These are phyloP conservation scores for Eugnorisma glareosa DNA, from an alignment of 2,888 invertebrate genomes.

Conservation along the genomic window DNA sequence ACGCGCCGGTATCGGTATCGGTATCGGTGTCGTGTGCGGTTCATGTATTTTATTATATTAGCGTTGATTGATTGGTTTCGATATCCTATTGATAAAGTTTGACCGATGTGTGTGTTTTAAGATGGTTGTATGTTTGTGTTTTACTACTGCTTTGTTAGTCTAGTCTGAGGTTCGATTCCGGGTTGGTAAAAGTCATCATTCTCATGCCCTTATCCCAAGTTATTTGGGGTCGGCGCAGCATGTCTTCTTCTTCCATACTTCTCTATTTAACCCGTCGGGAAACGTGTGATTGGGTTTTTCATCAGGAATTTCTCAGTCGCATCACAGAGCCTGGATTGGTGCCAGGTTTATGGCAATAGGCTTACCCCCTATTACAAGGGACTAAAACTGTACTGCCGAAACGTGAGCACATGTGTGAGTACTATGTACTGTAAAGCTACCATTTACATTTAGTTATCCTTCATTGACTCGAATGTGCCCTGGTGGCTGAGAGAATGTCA, in stretches of 20 bases:
- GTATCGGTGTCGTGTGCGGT: constrained; percentile 69
- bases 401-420: too few species aligned
- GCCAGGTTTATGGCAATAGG: background rate
- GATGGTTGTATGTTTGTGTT: constrained; percentile 16
- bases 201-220: background rate
- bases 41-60: constrained; percentile 68
- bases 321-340: background rate
- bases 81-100: constrained; percentile 66
- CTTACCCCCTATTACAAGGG: background rate
- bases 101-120: constrained; percentile 63
- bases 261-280: background rate
- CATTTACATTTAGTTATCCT: too few species aligned
- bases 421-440: too few species aligned
- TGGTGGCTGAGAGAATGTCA: too few species aligned
- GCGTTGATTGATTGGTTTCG: constrained; percentile 68
- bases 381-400: background rate
- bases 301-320: background rate
- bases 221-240: background rate
- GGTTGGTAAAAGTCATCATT: background rate
- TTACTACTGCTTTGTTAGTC: constrained; percentile 15
- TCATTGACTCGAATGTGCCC: too few species aligned
- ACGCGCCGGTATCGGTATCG: constrained; percentile 69
- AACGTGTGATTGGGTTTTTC: background rate
- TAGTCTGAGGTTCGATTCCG: background rate
- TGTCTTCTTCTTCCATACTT: background rate